Conservation (phyloP, 1,140 invertebrate species). For the Sarcophaga bullata region DNA sequence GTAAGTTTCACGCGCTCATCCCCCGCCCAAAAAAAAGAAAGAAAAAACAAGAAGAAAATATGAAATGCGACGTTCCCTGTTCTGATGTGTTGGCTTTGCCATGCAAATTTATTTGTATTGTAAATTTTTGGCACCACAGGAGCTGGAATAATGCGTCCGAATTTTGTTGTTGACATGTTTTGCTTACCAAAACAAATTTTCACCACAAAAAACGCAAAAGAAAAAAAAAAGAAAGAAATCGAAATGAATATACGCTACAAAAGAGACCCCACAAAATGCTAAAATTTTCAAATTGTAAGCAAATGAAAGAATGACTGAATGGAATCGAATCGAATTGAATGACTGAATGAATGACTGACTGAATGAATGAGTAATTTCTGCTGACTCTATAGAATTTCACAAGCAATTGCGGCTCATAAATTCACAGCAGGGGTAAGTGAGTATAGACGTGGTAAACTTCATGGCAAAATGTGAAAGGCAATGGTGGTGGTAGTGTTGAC, state of each 20-base stretch:
- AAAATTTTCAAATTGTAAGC: neutral
- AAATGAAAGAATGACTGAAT: neutral
- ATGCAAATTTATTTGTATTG: slow-evolving; percentile 17
- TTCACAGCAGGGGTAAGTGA: slow-evolving; percentile 54
- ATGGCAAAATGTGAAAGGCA: neutral
- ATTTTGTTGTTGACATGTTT: slow-evolving; percentile 29
- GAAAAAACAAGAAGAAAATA: neutral
- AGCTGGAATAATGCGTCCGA: slow-evolving; percentile 31
- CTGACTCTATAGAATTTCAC: slow-evolving; percentile 61
- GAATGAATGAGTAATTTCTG: slow-evolving; percentile 40
- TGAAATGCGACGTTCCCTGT: neutral
- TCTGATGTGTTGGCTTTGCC: neutral
- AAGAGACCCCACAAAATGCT: neutral
- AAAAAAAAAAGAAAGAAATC: too few relatives aligned
- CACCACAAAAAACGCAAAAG: too few relatives aligned
- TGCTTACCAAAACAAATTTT: slow-evolving; percentile 25
- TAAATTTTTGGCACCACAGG: slow-evolving; percentile 11
- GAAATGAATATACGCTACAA: neutral
- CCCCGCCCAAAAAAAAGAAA: neutral
- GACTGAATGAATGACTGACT: neutral
- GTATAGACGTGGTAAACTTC: neutral
- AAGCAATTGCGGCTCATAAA: slow-evolving; percentile 64
- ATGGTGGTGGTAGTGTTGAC: neutral
- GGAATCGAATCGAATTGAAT: neutral
- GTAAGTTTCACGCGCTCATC: slow-evolving; percentile 36